Evolutionary conservation across 2,797 vertebrate genomes (phyloP).

Genomic region (Alca torda): DNA sequence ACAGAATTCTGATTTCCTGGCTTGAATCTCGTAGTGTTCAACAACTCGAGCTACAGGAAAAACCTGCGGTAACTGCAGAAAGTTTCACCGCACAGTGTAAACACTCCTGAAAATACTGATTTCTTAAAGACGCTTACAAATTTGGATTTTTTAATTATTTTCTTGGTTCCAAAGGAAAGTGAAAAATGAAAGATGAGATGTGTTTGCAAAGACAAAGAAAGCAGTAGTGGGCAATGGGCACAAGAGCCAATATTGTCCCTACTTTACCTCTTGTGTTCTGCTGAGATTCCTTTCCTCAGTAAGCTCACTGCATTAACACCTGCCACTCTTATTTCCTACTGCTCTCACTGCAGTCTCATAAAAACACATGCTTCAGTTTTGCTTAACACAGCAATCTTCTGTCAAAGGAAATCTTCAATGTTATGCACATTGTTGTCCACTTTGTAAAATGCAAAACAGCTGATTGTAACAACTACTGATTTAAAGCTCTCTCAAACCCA

Average conservation of each 20-base stretch:
- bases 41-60: not conserved
- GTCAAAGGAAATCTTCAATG: not conserved
- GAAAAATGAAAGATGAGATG: not conserved
- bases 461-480: not conserved
- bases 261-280: not conserved
- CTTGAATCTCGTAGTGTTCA: not conserved
- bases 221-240: not conserved
- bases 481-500: not conserved
- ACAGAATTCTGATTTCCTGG: not conserved
- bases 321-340: not conserved
- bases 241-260: not conserved
- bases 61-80: not conserved
- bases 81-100: not conserved
- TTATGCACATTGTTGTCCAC: accelerated
- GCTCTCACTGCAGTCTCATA: not conserved
- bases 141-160: not conserved
- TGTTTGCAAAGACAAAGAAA: not conserved
- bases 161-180: not conserved
- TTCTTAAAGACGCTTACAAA: not conserved
- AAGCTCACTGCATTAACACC: not conserved
- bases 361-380: not conserved
- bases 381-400: not conserved
- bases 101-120: not conserved
- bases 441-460: not conserved
- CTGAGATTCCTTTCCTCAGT: not conserved